Base-by-base conservation (phyloP, 2,888 invertebrate species). In the Trichacis sp. region DNA sequence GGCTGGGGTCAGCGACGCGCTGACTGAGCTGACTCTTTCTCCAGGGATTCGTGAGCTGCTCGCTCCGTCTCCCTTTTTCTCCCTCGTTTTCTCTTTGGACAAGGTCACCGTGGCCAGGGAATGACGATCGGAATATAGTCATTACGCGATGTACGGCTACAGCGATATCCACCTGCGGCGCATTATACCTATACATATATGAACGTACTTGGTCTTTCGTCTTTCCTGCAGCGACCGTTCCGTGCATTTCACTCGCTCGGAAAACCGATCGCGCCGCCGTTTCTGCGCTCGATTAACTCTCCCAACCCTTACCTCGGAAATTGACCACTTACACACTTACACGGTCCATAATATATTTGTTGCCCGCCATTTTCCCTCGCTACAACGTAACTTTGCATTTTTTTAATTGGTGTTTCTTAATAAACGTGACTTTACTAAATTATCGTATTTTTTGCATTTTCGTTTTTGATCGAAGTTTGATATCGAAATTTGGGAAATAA, bases 51-150 rank as follows among this genome's bases (percentile, higher is more conserved):
- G 24, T 24, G 24, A 24, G 8, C 24, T 24, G 24, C 8, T 24
- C 4, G 15, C 15, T 14, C 15, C 5, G 5, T 40, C 14, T 40
- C 14, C 12, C 14, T 40, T 14, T 40, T 40, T 15, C 40, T 14
- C 40, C 49, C 62, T 67, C 30, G 62, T 59, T 59, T 40, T 63
- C 59, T 69, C 59, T 29, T 52, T 61, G 38, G 64, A 62, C 67
- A 69, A 69, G 69, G 67, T 67, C 66, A 69, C 62, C 64, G 54
- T 51, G 64, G 58, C 60, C 63, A 48, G 42, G 57, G 60, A 68
- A 68, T 68, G 68, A 64, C 65, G 66, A 67, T 67, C 70, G 65
- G 58, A 63, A 70, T 70, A 68, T 68, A 70, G 70, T 67, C 68
- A 68, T 70, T 66, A 69, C 64, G 57, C 52, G 70, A 66, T 67